Evolutionary conservation across 2,113 vertebrate genomes (phyloP), one percentile per base, ranked within the genome.

Genomic region (Lagopus muta): DNA sequence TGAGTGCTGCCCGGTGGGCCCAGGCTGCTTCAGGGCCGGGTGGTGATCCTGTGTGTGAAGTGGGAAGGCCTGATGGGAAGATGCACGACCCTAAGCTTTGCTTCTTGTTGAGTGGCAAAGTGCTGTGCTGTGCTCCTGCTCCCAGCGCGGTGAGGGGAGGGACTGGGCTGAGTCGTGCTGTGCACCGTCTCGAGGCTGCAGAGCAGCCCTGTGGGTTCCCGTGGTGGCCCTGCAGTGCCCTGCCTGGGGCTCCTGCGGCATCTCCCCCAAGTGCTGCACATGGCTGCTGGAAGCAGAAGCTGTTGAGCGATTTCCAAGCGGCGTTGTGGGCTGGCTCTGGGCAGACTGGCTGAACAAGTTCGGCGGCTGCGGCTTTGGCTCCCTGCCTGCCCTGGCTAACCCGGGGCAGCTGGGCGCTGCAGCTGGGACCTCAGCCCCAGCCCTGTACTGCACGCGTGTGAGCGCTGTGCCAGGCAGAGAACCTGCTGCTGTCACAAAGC

Each of bases 261-360:
- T 66, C 82, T 65, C 62, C 73, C 77, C 70, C 60, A 93, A 88
- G 71, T 64, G 61, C 84, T 92, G 47, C 0, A 7, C 18, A 0
- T 74, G 67, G 73, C 90, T 83, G 94, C 94, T 95, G 83, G 92
- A 87, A 95, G 93, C 94, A 93, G 89, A 76, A 82, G 74, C 79
- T 95, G 93, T 87, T 92, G 92, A 95, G 69, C 69, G 25, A 67
- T 90, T 91, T 91, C 90, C 92, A 91, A 94, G 61, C 81, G 60
- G 60, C 85, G 88, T 92, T 97, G 80, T 96, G 95, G 92, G 93
- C 58, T 84, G 27, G 90, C 1, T 1, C 94, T 94, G 89, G 83
- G 72, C 91, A 64, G 94, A 97, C 96, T 91, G 93, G 96, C 88
- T 89, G 82, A 89, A 97, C 95, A 57, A 91, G 97, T 97, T 96